Base-by-base conservation (phyloP, 2,888 invertebrate species). In the Tinea semifulvella region DNA sequence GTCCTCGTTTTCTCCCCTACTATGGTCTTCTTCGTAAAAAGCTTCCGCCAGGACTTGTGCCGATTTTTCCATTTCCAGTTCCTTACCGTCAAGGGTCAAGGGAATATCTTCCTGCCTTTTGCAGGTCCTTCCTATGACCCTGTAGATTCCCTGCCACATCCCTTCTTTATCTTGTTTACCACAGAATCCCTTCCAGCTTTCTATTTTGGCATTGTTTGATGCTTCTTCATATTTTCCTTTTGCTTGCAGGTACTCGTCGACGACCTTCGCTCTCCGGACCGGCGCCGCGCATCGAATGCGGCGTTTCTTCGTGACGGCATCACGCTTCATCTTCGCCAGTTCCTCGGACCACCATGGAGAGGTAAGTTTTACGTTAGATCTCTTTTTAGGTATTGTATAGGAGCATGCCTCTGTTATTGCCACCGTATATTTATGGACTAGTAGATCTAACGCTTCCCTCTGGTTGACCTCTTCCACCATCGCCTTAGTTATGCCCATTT, bases 281-380 rank as follows among this genome's bases (percentile, higher is more conserved):
- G 36, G 36, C 6, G 36, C 36, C 8, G 36, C 36, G 36, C 17
- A 16, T 17, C 36, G 11, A 10, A 36, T 18, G 19, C 19, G 5
- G 2, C 48, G 43, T 13, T 42, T 48, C 16, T 20, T 47, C 7
- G 44, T 46, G 39, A 17, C 16, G 22, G 47, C 45, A 22, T 38
- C 28, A 14, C 25, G 48, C 17, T 50, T 49, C 22, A 40, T 10
- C 8, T 35, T 20, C 1, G 26, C 46, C 5, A 50, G 46, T 22
- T 48, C 26, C n/a, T 44, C 46, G 38, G 43, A 45, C 50, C 50
- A 50, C 52, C 52, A 50, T 20, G 50, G 49, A 8, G 17, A 14
- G 17, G 4, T 17, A 16, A 8, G 16, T 17, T 17, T 36, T 17
- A 14, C 17, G 13, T 16, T 16, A 8, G 36, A 3, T 14, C 16